Evolutionary conservation across 92 coral and sea anemone species (phyloP), one percentile per base, ranked within the genome.

Genomic region (Siderastrea radians): DNA sequence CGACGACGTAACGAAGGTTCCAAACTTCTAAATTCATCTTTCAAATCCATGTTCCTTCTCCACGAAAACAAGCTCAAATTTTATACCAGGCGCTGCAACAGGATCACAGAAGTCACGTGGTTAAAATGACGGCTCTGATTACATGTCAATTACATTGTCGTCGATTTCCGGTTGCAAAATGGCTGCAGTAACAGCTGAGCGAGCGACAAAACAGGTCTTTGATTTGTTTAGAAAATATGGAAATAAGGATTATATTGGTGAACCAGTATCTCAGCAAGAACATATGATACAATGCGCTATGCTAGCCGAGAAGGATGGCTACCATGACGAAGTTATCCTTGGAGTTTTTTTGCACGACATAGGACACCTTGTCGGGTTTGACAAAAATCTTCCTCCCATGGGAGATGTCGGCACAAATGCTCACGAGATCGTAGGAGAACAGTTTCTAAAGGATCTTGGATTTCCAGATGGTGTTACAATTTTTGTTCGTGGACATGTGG

Each of bases 251-350:
- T 97, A 97, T 82, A 90, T 97, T 15, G 99, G 99, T 15, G 99
- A 97, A 71, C 95, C 97, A 12, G 94, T 97, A 1, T 92, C 95
- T 49, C 98, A 97, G 75, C 88, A 89, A 86, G 95, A 94, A 68
- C 98, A 97, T 49, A 96, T 96, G 97, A 86, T 73, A 15, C 99
- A 97, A 74, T 96, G 98, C 77, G 99, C 99, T 6, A 97, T 97
- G 99, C 86, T 95, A 48, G 99, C 99, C 2, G 99, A 97, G 88
- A 92, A 95, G 48, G 98, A 97, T 46, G 98, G 97, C 26, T 97
- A 79, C 62, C 45, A 95, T 3, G 90, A 86, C 45, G 98, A 87
- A 58, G 94, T 95, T 1, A 78, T 97, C 17, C 89, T 97, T 16
- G 99, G 98, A 48, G 99, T 90, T 10, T 89, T 97, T 70, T 83